Evolutionary conservation across 2,888 invertebrate species (phyloP).

Genomic region (Julus scanicus): DNA sequence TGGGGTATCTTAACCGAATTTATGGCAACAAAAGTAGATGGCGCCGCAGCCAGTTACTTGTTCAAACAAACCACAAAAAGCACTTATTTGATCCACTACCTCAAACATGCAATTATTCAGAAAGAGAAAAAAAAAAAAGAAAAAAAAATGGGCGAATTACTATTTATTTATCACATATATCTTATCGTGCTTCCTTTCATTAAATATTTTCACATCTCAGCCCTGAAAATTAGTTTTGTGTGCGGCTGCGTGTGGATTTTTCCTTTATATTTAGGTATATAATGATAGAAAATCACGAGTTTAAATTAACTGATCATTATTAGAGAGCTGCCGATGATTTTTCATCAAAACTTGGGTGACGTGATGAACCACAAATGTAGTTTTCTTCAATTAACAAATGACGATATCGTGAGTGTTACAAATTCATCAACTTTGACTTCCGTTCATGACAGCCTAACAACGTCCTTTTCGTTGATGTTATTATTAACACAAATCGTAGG

Average conservation of each 20-base stretch:
- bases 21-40: not conserved
- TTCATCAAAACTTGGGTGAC: slow-evolving; percentile 8
- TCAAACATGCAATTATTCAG: not conserved
- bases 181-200: slow-evolving; percentile 34
- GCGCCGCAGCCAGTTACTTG: not conserved
- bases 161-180: slow-evolving; percentile 6
- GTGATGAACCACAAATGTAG: slow-evolving; percentile 12
- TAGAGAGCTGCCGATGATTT: slow-evolving; percentile 7
- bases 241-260: slow-evolving; percentile 12
- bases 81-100: not conserved
- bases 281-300: slow-evolving; percentile 17
- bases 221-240: not conserved
- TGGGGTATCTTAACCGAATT: not conserved
- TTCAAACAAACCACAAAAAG: slow-evolving; percentile 10
- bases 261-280: not conserved
- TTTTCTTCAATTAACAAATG: slow-evolving; percentile 20
- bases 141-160: too few species aligned
- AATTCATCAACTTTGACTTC: slow-evolving; percentile 39
- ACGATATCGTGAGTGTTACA: not conserved
- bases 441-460: slow-evolving; percentile 37
- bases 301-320: slow-evolving; percentile 24
- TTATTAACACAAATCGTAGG: slow-evolving; percentile 3
- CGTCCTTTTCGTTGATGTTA: slow-evolving; percentile 13
- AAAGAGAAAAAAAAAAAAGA: not conserved
- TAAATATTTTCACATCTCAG: slow-evolving; percentile 28